phyloP scores from a whole-genome alignment of 2,113 vertebrate genomes.

The Ictidomys tridecemlineatus region DNA sequence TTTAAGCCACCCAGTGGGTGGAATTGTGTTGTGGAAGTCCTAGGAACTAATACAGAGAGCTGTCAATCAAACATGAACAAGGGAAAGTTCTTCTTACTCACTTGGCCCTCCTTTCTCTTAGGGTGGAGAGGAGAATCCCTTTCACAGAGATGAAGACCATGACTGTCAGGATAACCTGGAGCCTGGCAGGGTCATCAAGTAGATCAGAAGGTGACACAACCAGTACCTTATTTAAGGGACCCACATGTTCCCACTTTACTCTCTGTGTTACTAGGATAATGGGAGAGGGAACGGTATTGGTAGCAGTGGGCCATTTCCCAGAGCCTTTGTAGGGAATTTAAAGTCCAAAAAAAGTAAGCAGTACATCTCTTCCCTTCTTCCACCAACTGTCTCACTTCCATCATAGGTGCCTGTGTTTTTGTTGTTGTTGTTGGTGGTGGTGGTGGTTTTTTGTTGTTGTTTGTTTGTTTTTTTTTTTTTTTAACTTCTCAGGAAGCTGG shows the following conservation, averaged over 20 bases:
- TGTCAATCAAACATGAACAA: not conserved
- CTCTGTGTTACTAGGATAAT: not conserved
- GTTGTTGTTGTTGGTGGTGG: no score
- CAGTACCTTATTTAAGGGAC: not conserved
- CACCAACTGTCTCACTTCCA: not conserved
- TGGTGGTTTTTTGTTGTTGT: no score
- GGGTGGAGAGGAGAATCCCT: not conserved
- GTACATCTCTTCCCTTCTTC: rapidly evolving
- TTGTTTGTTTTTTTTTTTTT: no score
- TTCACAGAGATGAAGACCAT: not conserved
- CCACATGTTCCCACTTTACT: not conserved
- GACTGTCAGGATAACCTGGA: rapidly evolving
- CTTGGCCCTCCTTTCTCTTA: not conserved
- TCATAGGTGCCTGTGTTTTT: not conserved
- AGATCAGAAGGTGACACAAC: not conserved
- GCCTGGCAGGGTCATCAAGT: not conserved
- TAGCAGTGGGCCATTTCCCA: not conserved
- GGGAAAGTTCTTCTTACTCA: not conserved
- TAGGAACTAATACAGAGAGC: not conserved
- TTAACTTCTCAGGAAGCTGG: not conserved
- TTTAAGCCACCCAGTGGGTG: not conserved
- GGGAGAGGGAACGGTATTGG: no score
- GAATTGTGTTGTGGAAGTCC: not conserved
- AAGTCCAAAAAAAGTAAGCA: not conserved
- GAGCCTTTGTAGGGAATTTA: not conserved